These are phyloP conservation scores for Choristoneura fumiferana DNA, from an alignment of 1,140 invertebrate genomes.

Conservation along the genomic window DNA sequence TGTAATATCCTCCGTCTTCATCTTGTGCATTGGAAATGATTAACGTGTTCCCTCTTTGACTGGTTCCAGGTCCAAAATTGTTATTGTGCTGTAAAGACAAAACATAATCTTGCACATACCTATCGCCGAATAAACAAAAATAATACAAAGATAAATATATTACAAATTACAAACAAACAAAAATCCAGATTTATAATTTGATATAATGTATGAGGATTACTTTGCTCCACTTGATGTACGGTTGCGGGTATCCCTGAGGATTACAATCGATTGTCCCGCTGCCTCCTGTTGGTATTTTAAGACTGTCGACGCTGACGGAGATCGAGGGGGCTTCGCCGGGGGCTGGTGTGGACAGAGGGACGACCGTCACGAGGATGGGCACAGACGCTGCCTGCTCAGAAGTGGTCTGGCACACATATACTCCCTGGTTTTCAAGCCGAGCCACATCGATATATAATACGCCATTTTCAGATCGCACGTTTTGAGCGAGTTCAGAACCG, in stretches of 20 bases:
- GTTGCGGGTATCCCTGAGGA: conserved; percentile 83
- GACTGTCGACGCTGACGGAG: conserved; percentile 81
- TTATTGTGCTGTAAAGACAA: conserved; percentile 41
- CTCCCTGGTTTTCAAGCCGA: conserved; percentile 84
- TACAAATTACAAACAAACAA: no score
- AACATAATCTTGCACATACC: neutral
- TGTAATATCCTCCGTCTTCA: conserved; percentile 88
- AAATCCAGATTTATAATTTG: no score
- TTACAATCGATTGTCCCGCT: conserved; percentile 88
- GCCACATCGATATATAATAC: conserved; percentile 86
- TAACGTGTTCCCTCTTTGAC: conserved; percentile 84
- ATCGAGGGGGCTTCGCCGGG: conserved; percentile 74
- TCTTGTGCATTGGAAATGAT: conserved; percentile 85
- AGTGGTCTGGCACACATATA: conserved; percentile 88
- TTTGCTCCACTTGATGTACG: conserved; percentile 89
- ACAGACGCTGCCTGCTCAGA: conserved; percentile 36
- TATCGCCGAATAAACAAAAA: neutral
- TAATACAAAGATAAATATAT: no score
- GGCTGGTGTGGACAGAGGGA: conserved; percentile 29
- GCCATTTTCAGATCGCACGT: conserved; percentile 81
- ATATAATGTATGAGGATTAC: no score
- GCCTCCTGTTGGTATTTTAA: conserved; percentile 88
- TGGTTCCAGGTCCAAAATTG: conserved; percentile 80
- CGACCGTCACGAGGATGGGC: conserved; percentile 41
- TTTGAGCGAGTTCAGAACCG: conserved; percentile 79